A percentile compares a stretch with the other conserved stretches of the same genome.
Conservation (phyloP, 2,113 vertebrate species). For the Telmatochromis sp. region DNA sequence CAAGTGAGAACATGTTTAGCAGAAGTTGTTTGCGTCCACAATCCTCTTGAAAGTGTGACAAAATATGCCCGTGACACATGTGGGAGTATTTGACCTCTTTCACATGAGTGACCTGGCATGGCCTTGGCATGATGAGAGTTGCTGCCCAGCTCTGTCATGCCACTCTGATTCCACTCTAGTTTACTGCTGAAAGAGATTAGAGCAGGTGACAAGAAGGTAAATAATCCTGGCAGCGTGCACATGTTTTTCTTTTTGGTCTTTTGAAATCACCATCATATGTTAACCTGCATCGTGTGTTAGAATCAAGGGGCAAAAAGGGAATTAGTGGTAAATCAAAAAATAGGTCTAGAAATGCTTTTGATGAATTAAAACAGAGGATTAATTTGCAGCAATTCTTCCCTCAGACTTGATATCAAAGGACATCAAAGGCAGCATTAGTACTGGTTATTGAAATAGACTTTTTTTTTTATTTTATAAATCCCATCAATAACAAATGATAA, state of each 20-base stretch:
- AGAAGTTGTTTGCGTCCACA: not conserved
- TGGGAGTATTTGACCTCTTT: conserved; percentile 49
- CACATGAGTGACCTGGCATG: conserved; percentile 47
- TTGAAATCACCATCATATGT: not conserved
- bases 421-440: conserved; percentile 34
- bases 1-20: not conserved
- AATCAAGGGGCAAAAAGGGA: not conserved
- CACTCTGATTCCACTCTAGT: not conserved
- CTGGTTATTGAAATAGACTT: conserved; percentile 41
- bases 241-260: not conserved
- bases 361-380: not conserved
- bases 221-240: not conserved
- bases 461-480: not conserved
- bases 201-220: not conserved
- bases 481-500: conserved; percentile 50
- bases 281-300: not conserved
- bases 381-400: not conserved
- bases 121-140: conserved; percentile 28
- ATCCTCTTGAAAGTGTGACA: conserved; percentile 8
- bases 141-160: not conserved
- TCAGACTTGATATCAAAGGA: conserved; percentile 8
- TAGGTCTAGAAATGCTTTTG: not conserved
- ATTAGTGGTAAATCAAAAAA: not conserved
- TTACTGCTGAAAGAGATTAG: not conserved
- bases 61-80: conserved; percentile 18